phyloP scores from a whole-genome alignment of 2,888 invertebrate genomes.

The Orchesellides sinensis region DNA sequence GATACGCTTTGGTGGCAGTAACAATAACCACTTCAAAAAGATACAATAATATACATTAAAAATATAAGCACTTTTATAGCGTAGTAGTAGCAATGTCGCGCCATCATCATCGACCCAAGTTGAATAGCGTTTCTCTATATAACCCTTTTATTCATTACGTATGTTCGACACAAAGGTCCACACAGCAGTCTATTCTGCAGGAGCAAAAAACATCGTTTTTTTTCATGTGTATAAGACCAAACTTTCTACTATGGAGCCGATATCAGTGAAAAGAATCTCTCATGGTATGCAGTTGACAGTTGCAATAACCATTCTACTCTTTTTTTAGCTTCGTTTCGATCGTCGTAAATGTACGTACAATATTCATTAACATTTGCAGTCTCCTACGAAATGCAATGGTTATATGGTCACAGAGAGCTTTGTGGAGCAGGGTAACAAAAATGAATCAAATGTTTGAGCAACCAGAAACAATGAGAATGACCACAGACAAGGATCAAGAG shows the following conservation, averaged over 20 bases:
- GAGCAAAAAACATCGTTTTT: too few relatives aligned
- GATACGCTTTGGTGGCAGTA: neutral
- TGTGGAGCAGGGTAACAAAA: conserved; percentile 1
- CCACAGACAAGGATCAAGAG: conserved; percentile 13
- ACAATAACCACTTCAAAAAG: neutral
- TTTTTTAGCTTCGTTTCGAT: neutral
- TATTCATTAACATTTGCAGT: conserved; percentile 29
- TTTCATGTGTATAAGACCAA: too few relatives aligned
- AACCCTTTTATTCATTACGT: too few relatives aligned
- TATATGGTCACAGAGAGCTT: neutral
- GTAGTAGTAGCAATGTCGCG: neutral
- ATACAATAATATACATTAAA: neutral
- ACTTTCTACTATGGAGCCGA: too few relatives aligned
- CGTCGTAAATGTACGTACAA: neutral
- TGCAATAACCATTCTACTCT: conserved; percentile 1
- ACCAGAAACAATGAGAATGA: conserved; percentile 20
- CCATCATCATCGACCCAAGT: neutral
- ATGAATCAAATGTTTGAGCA: neutral
- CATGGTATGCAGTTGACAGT: conserved; percentile 29
- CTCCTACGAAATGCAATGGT: neutral
- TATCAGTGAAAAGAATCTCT: conserved; percentile 11
- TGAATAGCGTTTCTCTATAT: neutral
- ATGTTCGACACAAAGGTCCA: too few relatives aligned
- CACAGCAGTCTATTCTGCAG: too few relatives aligned
- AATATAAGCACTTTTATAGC: neutral